A percentile compares a stretch with the other conserved stretches of the same genome.
Conservation (phyloP, 2,113 vertebrate species). For the Phrynosoma platyrhinos region DNA sequence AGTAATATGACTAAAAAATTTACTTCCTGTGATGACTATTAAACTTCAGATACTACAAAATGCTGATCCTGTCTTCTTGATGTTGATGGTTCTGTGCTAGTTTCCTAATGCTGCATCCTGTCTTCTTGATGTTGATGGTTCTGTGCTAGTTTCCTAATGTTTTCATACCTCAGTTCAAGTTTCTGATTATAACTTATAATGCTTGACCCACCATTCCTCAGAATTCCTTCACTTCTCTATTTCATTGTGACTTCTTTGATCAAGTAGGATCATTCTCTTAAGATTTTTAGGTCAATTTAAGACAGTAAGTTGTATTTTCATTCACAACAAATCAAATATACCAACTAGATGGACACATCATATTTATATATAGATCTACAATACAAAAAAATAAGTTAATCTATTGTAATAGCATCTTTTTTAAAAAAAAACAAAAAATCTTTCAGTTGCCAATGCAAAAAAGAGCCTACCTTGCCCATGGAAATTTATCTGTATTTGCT, state of each 20-base stretch:
- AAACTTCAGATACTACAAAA: background rate
- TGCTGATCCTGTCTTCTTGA: background rate
- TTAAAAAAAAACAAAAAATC: background rate
- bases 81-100: background rate
- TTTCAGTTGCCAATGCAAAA: background rate
- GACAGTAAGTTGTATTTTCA: background rate
- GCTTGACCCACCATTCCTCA: background rate
- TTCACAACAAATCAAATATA: background rate
- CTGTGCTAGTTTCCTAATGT: background rate
- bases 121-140: background rate
- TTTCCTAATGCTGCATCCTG: background rate
- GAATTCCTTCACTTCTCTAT: background rate
- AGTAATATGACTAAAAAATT: background rate
- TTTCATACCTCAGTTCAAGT: background rate
- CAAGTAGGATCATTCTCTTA: background rate
- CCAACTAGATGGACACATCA: constrained; percentile 7
- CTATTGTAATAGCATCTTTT: background rate
- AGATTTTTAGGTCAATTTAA: background rate
- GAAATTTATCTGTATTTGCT: background rate
- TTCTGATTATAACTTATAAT: background rate
- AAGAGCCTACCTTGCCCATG: background rate
- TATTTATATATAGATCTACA: background rate
- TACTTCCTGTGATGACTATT: background rate
- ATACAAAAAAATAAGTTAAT: background rate
- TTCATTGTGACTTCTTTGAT: background rate